Evolutionary conservation across 2,797 vertebrate genomes (phyloP), one percentile per base, ranked within the genome.

Genomic region (Garrulus glandarius): DNA sequence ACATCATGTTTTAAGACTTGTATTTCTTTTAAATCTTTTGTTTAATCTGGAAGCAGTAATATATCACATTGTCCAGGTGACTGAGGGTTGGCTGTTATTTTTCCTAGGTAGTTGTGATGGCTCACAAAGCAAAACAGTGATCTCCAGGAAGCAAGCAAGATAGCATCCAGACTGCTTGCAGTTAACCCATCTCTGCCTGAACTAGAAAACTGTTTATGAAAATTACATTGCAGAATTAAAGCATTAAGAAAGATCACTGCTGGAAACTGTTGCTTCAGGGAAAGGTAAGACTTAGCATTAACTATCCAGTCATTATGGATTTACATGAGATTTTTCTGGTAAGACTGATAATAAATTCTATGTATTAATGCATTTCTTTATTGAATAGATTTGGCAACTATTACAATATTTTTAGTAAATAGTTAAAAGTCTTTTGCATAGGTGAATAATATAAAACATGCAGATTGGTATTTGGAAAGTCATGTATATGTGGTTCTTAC

Each of bases 101-200:
- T 95, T 96, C 56, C 76, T 90, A 95, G 95, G 92, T 92, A 78
- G 37, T 46, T 94, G 76, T 84, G 88, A 95, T 95, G 94, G 93
- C 78, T 86, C 93, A 83, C 88, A 77, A 91, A 88, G 84, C 84
- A 77, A 91, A 95, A 88, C 85, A 92, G 87, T 96, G 81, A 91
- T 97, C 92, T 94, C 81, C 92, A 95, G 93, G 96, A 97, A 97
- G 74, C 70, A 90, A 93, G 78, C 65, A 92, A 95, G 89, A 81
- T 60, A 93, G 70, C 86, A 89, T 91, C 88, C 86, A 80, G 87
- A 56, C 87, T 86, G 47, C 50, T 67, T 81, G 60, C 55, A 68
- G 44, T 95, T 95, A 95, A 95, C 55, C 52, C 85, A 41, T 82
- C 84, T 87, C 82, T 96, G 70, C 63, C 84, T 96, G 79, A 84